Percentiles rank a stretch among this genome's conserved stretches.
phyloP scores from a whole-genome alignment of 37 sponge, comb jelly and placozoan genomes.

The Axinella damicornis region DNA sequence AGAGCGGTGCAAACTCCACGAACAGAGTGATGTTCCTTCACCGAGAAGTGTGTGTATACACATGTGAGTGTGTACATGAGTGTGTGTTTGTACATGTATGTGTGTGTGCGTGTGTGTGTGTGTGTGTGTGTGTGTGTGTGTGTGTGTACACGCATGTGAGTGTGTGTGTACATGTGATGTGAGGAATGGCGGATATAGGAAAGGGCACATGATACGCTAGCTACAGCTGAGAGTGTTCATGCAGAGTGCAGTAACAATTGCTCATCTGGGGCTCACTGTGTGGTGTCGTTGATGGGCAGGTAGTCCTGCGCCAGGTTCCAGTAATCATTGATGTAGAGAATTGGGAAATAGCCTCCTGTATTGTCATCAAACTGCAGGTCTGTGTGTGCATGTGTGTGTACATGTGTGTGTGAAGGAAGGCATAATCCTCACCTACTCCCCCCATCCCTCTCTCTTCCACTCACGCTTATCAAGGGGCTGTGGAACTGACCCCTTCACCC shows the following conservation, averaged over 20 bases:
- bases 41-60: no score
- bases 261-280: slow-evolving; percentile 56
- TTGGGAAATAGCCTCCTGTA: slow-evolving; percentile 83
- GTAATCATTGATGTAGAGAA: slow-evolving; percentile 94
- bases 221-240: no score
- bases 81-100: no score
- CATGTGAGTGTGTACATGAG: neutral
- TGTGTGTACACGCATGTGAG: no score
- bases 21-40: slow-evolving; percentile 64
- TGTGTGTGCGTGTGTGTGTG: no score
- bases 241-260: neutral
- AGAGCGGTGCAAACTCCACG: slow-evolving; percentile 79
- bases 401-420: no score
- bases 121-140: neutral
- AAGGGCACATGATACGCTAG: neutral
- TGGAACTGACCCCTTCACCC: slow-evolving; percentile 75
- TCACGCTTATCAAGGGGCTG: slow-evolving; percentile 90
- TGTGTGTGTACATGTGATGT: slow-evolving; percentile 5
- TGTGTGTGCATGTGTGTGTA: slow-evolving; percentile 16
- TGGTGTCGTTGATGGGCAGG: slow-evolving; percentile 93
- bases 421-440: no score
- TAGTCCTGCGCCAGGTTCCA: slow-evolving; percentile 97
- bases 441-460: neutral
- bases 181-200: neutral
- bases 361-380: slow-evolving; percentile 84